phyloP scores from a whole-genome alignment of 1,140 invertebrate species.

The Pseudomyrmex cubaensis region DNA sequence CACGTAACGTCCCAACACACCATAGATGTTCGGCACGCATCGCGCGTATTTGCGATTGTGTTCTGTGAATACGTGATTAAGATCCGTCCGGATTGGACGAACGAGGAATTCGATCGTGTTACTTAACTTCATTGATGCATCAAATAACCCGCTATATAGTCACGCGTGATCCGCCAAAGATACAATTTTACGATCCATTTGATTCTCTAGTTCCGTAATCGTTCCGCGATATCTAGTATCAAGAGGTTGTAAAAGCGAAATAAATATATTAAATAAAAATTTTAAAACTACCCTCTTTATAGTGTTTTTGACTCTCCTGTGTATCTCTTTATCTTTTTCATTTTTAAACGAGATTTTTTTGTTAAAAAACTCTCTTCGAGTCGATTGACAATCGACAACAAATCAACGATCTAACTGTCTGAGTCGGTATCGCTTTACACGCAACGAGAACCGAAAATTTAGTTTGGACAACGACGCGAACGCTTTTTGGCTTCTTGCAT shows the following conservation, averaged over 20 bases:
- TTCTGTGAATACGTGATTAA: slow-evolving; percentile 72
- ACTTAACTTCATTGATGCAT: slow-evolving; percentile 17
- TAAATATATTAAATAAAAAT: not conserved
- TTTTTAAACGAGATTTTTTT: not conserved
- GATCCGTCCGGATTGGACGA: slow-evolving; percentile 51
- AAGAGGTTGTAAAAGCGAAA: not conserved
- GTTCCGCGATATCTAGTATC: not conserved
- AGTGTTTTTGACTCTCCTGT: not conserved
- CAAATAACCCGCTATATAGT: slow-evolving; percentile 11
- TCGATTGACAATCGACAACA: not conserved
- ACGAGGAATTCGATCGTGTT: slow-evolving; percentile 31
- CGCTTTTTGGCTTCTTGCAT: slow-evolving; percentile 4
- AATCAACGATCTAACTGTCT: not conserved
- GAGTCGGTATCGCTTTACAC: not conserved
- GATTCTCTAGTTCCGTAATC: not conserved
- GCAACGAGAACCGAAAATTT: not conserved
- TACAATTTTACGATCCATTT: slow-evolving; percentile 29
- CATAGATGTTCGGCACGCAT: slow-evolving; percentile 65
- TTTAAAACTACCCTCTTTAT: not conserved
- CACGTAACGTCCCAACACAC: slow-evolving; percentile 5
- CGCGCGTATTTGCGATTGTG: slow-evolving; percentile 65
- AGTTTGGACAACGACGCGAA: slow-evolving; percentile 36
- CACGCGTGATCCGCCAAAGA: not conserved
- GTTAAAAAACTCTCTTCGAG: not conserved
- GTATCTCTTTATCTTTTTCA: not conserved